Evolutionary conservation across 2,113 vertebrate genomes (phyloP).

Genomic region (Labeo catla): DNA sequence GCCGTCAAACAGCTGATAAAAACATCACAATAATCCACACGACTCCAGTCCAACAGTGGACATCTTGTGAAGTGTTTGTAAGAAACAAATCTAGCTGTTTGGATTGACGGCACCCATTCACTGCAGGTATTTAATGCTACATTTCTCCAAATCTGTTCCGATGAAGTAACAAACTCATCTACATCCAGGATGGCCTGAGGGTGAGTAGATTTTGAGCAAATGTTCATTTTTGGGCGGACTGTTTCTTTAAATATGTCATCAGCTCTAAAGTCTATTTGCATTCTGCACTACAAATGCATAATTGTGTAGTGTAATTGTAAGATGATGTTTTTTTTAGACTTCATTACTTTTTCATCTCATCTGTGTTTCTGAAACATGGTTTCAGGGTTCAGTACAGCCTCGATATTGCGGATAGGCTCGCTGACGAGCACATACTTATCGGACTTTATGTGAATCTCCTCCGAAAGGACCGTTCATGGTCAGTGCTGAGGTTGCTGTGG

Average conservation of each 20-base stretch:
- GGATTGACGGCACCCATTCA: background rate
- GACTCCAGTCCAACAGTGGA: too few relatives aligned
- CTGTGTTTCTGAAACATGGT: conserved; percentile 67
- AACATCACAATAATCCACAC: background rate
- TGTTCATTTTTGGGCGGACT: background rate
- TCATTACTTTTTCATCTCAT: background rate
- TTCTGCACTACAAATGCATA: background rate
- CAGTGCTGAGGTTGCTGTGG: conserved; percentile 77
- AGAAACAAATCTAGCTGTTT: background rate
- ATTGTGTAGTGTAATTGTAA: background rate
- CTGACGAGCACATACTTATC: conserved; percentile 98
- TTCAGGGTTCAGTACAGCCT: conserved; percentile 97
- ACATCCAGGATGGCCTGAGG: background rate
- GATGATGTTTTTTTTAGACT: background rate
- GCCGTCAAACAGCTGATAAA: background rate
- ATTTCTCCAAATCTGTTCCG: background rate
- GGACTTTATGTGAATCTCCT: conserved; percentile 96
- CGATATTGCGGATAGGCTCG: conserved; percentile 96
- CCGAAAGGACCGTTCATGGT: conserved; percentile 92
- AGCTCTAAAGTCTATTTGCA: background rate
- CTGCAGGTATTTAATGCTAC: background rate
- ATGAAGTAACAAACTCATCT: background rate
- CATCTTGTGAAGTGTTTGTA: background rate
- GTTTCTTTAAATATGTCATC: background rate
- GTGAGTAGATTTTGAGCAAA: background rate